Evolutionary conservation across 1,140 invertebrate genomes (phyloP).

Genomic region (Drosophila carrolli): DNA sequence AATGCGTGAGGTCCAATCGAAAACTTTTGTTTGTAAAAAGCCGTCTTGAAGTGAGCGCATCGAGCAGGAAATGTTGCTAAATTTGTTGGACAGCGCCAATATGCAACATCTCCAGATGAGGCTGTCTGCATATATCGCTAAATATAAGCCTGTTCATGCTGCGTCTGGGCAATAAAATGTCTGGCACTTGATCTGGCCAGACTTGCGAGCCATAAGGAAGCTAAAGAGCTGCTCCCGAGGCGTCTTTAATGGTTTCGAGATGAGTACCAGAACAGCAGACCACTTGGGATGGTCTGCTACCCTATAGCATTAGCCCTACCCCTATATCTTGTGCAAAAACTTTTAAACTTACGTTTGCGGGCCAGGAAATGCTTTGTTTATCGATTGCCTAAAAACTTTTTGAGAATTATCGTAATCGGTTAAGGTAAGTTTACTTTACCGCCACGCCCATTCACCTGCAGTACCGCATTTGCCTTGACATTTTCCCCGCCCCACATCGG

Average conservation of each 20-base stretch:
- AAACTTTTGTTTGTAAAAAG: slow-evolving; percentile 30
- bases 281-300: slow-evolving; percentile 21
- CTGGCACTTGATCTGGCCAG: slow-evolving; percentile 54
- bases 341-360: slow-evolving; percentile 10
- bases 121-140: slow-evolving; percentile 11
- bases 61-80: slow-evolving; percentile 43
- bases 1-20: slow-evolving; percentile 35
- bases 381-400: slow-evolving; percentile 27
- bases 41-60: slow-evolving; percentile 13
- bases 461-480: slow-evolving; percentile 47
- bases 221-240: slow-evolving; percentile 40
- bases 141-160: slow-evolving; percentile 23
- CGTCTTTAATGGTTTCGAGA: slow-evolving; percentile 56
- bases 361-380: slow-evolving; percentile 20
- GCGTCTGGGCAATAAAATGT: slow-evolving; percentile 51
- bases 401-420: slow-evolving; percentile 46
- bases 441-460: slow-evolving; percentile 15
- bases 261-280: slow-evolving; percentile 13
- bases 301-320: not conserved
- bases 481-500: slow-evolving; percentile 18
- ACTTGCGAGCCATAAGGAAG: slow-evolving; percentile 36
- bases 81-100: slow-evolving; percentile 46
- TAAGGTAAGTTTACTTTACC: slow-evolving; percentile 16
- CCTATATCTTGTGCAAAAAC: slow-evolving; percentile 10
- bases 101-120: slow-evolving; percentile 40